A percentile compares a stretch with the other conserved stretches of the same genome.
phyloP scores from a whole-genome alignment of 1,140 invertebrate genomes.

The Drosophila baimaii region DNA sequence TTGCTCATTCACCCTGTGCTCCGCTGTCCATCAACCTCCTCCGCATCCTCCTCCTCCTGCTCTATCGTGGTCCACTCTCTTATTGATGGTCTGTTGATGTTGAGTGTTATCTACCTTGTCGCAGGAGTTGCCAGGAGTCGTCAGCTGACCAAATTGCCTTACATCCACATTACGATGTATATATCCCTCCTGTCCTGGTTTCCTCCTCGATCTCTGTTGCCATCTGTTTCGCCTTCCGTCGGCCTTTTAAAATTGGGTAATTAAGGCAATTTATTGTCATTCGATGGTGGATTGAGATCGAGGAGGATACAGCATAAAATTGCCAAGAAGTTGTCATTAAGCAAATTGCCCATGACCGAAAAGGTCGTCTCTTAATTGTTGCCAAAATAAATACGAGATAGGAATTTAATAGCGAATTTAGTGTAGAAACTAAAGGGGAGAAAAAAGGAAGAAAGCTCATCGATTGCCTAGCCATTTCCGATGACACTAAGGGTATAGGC shows the following conservation, averaged over 20 bases:
- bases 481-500: background rate
- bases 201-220: background rate
- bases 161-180: conserved; percentile 70
- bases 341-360: conserved; percentile 44
- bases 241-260: conserved; percentile 78
- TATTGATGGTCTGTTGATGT: conserved; percentile 79
- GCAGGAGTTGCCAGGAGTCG: conserved; percentile 47
- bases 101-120: conserved; percentile 80
- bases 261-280: conserved; percentile 78
- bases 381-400: conserved; percentile 35
- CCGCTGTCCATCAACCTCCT: conserved; percentile 6
- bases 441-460: background rate
- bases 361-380: conserved; percentile 31
- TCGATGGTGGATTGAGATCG: conserved; percentile 29
- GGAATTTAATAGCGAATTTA: background rate
- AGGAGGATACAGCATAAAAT: conserved; percentile 25
- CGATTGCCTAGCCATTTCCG: background rate
- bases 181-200: conserved; percentile 10
- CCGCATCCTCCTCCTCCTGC: background rate
- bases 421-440: background rate
- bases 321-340: conserved; percentile 72
- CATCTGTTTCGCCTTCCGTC: conserved; percentile 1
- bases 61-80: conserved; percentile 27
- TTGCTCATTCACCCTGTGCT: conserved; percentile 26
- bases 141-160: conserved; percentile 65